These are phyloP conservation scores for Xestia xanthographa DNA, from an alignment of 2,888 invertebrate genomes.

Conservation along the genomic window DNA sequence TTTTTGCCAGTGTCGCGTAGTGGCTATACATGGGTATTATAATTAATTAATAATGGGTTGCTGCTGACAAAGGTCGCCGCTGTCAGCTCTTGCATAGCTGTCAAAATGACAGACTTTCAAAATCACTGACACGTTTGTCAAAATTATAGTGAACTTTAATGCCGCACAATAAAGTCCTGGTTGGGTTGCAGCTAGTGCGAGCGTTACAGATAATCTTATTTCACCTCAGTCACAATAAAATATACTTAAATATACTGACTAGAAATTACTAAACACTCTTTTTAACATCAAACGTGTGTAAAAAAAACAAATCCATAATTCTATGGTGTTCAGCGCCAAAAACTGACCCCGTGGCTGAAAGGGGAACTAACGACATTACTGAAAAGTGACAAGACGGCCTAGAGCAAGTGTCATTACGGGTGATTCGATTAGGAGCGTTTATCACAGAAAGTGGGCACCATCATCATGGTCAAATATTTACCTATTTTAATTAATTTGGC, in stretches of 20 bases:
- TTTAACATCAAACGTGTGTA: slow-evolving; percentile 50
- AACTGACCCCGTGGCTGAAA: neutral
- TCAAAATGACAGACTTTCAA: neutral
- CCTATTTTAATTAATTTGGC: no score
- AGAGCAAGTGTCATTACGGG: neutral
- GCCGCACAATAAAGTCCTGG: neutral
- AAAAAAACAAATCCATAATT: slow-evolving; percentile 17
- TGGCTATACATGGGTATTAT: no score
- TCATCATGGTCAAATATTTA: no score
- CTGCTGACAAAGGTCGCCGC: no score
- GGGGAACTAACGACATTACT: neutral
- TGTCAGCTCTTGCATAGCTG: neutral
- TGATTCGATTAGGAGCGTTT: no score
- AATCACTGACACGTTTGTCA: neutral
- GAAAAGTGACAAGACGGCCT: no score
- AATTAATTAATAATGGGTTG: no score
- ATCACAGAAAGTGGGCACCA: no score
- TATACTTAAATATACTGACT: slow-evolving; percentile 48
- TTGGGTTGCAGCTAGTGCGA: neutral
- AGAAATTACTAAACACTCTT: slow-evolving; percentile 46
- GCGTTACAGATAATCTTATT: slow-evolving; percentile 29
- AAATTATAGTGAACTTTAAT: neutral
- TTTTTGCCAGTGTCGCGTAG: no score
- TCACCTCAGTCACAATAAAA: slow-evolving; percentile 30
- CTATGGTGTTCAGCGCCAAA: slow-evolving; percentile 19